Conservation (phyloP, 2,113 vertebrate species). For the Puntigrus tetrazona region DNA sequence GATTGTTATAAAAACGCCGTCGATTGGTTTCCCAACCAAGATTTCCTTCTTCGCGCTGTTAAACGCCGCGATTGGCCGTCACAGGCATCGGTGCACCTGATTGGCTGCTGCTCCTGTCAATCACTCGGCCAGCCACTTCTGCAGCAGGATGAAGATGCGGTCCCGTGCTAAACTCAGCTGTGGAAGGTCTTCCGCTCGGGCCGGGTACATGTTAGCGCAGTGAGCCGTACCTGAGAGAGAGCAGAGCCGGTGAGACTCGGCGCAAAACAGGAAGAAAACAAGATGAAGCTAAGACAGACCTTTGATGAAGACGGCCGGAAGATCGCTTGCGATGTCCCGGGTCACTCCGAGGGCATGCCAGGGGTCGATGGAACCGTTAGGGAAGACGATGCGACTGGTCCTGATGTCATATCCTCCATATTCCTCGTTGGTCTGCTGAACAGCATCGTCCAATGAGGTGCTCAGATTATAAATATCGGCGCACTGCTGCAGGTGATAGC, state of each 20-base stretch:
- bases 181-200: slow-evolving; percentile 63
- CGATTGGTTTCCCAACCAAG: background rate
- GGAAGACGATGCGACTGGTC: slow-evolving; percentile 70
- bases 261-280: background rate
- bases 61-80: background rate
- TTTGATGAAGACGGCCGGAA: slow-evolving; percentile 72
- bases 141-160: slow-evolving; percentile 66
- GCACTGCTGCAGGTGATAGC: slow-evolving; percentile 65
- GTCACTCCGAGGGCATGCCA: slow-evolving; percentile 73
- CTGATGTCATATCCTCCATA: slow-evolving; percentile 67
- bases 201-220: slow-evolving; percentile 73
- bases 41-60: background rate
- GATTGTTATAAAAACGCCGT: background rate
- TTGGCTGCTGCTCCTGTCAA: background rate
- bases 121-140: slow-evolving; percentile 70
- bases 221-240: slow-evolving; percentile 70
- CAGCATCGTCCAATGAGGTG: slow-evolving; percentile 58
- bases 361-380: slow-evolving; percentile 72
- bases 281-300: slow-evolving; percentile 50
- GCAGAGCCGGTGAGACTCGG: background rate
- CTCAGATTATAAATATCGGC: slow-evolving; percentile 66
- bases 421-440: slow-evolving; percentile 69
- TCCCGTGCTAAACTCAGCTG: slow-evolving; percentile 67
- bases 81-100: background rate
- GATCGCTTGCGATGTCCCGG: slow-evolving; percentile 58